Evolutionary conservation across 2,888 invertebrate genomes (phyloP).

Genomic region (Cataglyphis rosenhaueri): DNA sequence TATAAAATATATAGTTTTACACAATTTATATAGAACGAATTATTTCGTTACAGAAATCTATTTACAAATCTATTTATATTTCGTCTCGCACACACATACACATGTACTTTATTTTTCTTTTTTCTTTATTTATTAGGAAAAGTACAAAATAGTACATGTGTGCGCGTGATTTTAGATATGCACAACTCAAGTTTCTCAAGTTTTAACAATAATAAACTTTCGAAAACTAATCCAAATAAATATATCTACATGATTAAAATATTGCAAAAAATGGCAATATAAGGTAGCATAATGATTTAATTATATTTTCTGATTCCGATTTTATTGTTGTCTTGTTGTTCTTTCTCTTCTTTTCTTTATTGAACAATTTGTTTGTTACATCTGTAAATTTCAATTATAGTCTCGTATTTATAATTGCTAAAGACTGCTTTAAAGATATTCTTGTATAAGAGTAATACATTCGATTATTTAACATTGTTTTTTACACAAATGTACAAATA

Average conservation of each 20-base stretch:
- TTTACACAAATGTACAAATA: slow-evolving; percentile 39
- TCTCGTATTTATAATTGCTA: slow-evolving; percentile 29
- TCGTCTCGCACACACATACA: slow-evolving; percentile 8
- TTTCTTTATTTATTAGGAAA: background rate
- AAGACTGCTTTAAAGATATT: slow-evolving; percentile 39
- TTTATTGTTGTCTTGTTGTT: background rate
- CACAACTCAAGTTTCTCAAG: slow-evolving; percentile 20
- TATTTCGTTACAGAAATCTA: slow-evolving; percentile 37
- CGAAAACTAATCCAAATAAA: background rate
- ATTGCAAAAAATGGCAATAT: slow-evolving; percentile 1
- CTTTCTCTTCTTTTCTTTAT: slow-evolving; percentile 13
- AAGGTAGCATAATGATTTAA: background rate
- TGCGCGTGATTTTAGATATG: slow-evolving; percentile 16
- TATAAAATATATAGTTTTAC: slow-evolving; percentile 63
- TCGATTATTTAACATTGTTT: slow-evolving; percentile 33
- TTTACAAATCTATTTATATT: slow-evolving; percentile 12
- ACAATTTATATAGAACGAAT: slow-evolving; percentile 58
- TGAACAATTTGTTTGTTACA: slow-evolving; percentile 14
- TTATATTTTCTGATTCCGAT: background rate
- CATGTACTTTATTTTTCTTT: background rate
- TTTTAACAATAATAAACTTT: slow-evolving; percentile 10
- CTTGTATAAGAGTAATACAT: slow-evolving; percentile 36
- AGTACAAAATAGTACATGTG: slow-evolving; percentile 38
- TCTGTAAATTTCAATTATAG: slow-evolving; percentile 22
- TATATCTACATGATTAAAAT: background rate